Evolutionary conservation across 2,888 invertebrate species (phyloP).

Genomic region (Athrips mouffetella): DNA sequence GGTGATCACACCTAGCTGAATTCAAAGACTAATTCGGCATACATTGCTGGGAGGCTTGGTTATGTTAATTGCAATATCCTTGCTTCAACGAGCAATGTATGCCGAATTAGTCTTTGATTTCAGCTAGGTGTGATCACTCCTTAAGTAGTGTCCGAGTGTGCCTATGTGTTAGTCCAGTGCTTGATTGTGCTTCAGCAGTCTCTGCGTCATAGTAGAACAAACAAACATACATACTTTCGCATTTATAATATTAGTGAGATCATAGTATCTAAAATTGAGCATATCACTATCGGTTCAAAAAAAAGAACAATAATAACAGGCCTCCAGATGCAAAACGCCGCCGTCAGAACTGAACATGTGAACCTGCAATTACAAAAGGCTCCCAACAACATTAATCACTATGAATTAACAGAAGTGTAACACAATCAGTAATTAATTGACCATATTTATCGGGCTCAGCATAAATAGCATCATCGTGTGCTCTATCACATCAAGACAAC

Average conservation of each 20-base stretch:
- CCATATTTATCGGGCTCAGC: slow-evolving; percentile 64
- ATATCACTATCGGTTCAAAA: background rate
- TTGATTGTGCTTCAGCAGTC: too few species aligned
- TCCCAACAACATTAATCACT: slow-evolving; percentile 54
- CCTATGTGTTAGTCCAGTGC: too few species aligned
- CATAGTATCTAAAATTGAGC: too few species aligned
- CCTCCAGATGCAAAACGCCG: slow-evolving; percentile 5
- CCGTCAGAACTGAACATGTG: background rate
- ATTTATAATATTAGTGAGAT: background rate
- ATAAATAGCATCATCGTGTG: slow-evolving; percentile 63
- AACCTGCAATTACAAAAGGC: slow-evolving; percentile 30
- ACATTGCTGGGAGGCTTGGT: too few species aligned
- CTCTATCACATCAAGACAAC: slow-evolving; percentile 64
- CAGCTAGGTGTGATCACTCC: too few species aligned
- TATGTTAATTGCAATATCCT: too few species aligned
- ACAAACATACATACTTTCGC: background rate
- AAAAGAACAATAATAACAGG: slow-evolving; percentile 3
- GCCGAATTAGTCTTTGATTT: too few species aligned
- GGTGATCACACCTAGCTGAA: too few species aligned
- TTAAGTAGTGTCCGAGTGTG: too few species aligned
- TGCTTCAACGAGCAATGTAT: too few species aligned
- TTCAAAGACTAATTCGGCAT: too few species aligned
- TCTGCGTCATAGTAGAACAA: too few species aligned
- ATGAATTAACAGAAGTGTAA: slow-evolving; percentile 70
- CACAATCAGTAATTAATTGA: slow-evolving; percentile 73